These are phyloP conservation scores for Falco rusticolus DNA, from an alignment of 2,797 vertebrate species.

Conservation along the genomic window DNA sequence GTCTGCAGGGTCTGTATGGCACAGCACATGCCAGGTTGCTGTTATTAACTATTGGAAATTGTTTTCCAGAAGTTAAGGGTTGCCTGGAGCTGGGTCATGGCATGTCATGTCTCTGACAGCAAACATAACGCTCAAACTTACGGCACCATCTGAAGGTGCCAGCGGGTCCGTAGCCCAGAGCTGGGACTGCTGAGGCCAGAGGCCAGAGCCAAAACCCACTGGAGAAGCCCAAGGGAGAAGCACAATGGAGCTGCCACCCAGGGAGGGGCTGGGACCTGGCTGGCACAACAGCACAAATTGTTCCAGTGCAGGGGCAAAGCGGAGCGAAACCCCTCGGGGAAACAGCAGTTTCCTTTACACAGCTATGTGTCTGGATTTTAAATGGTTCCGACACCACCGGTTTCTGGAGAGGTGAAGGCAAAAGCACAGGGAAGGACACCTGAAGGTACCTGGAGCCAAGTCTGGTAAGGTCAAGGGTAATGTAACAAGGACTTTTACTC, in stretches of 20 bases:
- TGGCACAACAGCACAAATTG: not conserved
- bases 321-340: not conserved
- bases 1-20: not conserved
- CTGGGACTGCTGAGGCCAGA: not conserved
- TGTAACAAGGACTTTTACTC: not conserved
- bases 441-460: not conserved
- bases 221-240: not conserved
- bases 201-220: not conserved
- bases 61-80: not conserved
- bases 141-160: not conserved
- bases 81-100: not conserved
- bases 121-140: not conserved
- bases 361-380: not conserved
- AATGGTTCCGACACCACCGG: not conserved
- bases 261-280: not conserved
- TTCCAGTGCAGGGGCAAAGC: not conserved
- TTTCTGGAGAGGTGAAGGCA: not conserved
- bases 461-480: not conserved
- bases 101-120: not conserved
- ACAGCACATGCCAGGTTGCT: not conserved
- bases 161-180: not conserved
- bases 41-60: not conserved
- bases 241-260: not conserved
- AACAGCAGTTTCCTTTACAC: not conserved
- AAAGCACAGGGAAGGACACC: not conserved